Base-by-base conservation (phyloP, 1,140 invertebrate species). In the Zaprionus africanus region DNA sequence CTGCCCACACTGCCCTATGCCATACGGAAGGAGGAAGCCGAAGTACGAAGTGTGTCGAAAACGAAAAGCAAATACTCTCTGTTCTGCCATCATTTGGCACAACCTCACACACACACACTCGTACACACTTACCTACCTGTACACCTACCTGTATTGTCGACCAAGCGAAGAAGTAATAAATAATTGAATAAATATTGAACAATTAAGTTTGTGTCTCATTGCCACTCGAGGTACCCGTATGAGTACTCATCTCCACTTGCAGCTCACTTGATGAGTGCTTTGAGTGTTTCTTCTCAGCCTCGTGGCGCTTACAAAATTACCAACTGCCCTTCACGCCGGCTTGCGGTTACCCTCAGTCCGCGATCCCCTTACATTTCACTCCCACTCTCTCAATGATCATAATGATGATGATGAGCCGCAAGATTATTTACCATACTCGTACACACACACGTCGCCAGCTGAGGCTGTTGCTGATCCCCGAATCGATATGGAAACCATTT, bases 241-340 rank as follows among this genome's bases (percentile, higher is more conserved):
- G 34, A 38, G 53, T 43, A 77, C 53, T 56, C 49, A 51, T 57
- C 46, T 51, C 19, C 46, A 73, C 28, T 70, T 59, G 68, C 53
- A 31, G 36, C 65, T 57, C 53, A 70, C 59, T 51, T 43, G 15
- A 61, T 64, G 54, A 75, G 31, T 62, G 31, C 38, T 74, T 49
- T 31, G 71, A 54, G 61, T 56, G 36, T 49, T 19, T 38, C 38
- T 22, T 22, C 81, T 76, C 85, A 88, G 81, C 84, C 84, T 88
- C 85, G 85, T 66, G 58, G 70, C 70, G 81, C 81, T 77, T 88
- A 90, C 82, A 90, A 76, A 64, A 90, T 87, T 87, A 90, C 76
- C 71, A 69, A 78, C 70, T 84, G 84, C 84, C 84, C 85, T 88
- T 88, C 84, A 88, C 85, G 84, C 85, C 62, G 26, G 38, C 69